Percentiles rank a stretch among this genome's conserved stretches.
phyloP scores from a whole-genome alignment of 2,797 vertebrate species.

The Melanotaenia maccullochi region DNA sequence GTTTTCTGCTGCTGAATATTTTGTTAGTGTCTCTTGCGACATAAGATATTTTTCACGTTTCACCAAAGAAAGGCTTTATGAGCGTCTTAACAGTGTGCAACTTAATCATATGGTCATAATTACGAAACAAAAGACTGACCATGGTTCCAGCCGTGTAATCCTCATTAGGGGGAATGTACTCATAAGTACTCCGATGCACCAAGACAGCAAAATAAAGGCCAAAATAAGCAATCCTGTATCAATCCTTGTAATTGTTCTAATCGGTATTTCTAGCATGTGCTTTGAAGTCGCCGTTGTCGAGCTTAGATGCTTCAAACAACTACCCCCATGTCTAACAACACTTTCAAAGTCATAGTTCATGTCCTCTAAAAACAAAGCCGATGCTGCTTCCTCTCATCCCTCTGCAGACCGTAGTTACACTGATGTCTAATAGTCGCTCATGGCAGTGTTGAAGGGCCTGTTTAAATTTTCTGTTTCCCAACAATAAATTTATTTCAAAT shows the following conservation, averaged over 20 bases:
- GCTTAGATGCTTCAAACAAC: constrained; percentile 7
- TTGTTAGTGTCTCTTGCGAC: not conserved
- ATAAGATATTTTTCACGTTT: not conserved
- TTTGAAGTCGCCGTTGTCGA: not conserved
- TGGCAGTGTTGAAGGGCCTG: not conserved
- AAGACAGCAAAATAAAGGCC: not conserved
- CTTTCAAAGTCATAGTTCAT: constrained; percentile 2
- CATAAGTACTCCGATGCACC: not conserved
- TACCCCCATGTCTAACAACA: constrained; percentile 18
- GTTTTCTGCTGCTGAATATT: not conserved
- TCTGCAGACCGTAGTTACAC: not conserved
- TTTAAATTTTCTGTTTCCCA: not conserved
- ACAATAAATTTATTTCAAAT: not conserved
- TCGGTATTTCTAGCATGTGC: not conserved
- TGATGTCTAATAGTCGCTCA: not conserved
- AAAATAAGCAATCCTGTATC: constrained; percentile 28
- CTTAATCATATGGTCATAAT: not conserved
- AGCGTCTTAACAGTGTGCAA: constrained; percentile 3
- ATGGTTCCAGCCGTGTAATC: constrained; percentile 12
- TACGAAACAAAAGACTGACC: constrained; percentile 4
- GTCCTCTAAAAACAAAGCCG: not conserved
- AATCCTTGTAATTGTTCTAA: constrained; percentile 8
- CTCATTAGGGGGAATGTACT: not conserved
- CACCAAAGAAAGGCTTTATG: constrained; percentile 7
- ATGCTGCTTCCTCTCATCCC: not conserved